Evolutionary conservation across 2,797 vertebrate genomes (phyloP), one percentile per base, ranked within the genome.

Genomic region (Eptatretus atami): DNA sequence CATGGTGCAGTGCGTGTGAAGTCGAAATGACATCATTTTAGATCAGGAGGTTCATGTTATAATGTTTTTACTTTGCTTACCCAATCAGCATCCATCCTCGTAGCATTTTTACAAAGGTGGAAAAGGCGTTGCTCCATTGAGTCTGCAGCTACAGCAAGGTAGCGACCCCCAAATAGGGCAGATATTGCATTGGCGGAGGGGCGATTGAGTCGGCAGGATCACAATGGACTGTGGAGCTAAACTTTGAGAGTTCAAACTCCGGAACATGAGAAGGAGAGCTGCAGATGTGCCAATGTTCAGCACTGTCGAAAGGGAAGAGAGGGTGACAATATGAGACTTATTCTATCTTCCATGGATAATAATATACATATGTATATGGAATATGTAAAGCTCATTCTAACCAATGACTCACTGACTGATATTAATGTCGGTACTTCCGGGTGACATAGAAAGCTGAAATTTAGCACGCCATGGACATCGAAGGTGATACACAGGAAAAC

Each of bases 71-170:
- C 55, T 15, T 60, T 24, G 55, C 67, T 77, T 71, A 94, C 90
- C 83, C 24, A 95, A 75, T 90, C 90, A 13, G 74, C 75, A 78
- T 82, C 92, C 90, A 98, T 15, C 65, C 69, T 6, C 70, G 67
- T 67, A 96, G 70, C 82, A 81, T 86, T 66, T 73, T 75, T 70
- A 86, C 84, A 65, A 98, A 94, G 0, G 74, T 69, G 52, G 84
- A 82, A 66, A 96, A 67, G 31, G 81, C 81, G 0, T 94, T 98
- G 55, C 92, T n/a, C 92, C 88, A 0, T 96, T 98, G 10, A 98
- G 80, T 0, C 83, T 0, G 90, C 90, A 2, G 88, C 92, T 68
- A 96, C 87, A 0, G 79, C 84, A 73, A 98, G 69, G 68, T 88
- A 90, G 6, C 70, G 77, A 53, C 74, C 73, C 24, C 70, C 70